Conservation (phyloP, 2,113 vertebrate genomes). For the Australoheros scitulus region DNA sequence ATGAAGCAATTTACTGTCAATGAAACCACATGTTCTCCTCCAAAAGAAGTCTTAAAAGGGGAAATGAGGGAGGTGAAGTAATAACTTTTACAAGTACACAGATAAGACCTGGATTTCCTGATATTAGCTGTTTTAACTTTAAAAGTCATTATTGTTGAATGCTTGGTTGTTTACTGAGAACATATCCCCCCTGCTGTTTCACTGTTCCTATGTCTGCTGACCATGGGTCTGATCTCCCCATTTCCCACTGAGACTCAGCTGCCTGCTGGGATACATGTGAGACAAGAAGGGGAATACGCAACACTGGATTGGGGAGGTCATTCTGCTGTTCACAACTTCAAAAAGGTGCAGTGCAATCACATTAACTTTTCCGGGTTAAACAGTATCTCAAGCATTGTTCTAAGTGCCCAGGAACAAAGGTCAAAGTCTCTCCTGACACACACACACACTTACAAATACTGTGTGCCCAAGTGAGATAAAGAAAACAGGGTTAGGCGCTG, state of each 20-base stretch:
- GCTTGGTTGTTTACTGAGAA: constrained; percentile 8
- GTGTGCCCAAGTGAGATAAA: constrained; percentile 59
- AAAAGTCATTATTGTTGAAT: not conserved
- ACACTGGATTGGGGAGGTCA: not conserved
- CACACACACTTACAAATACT: not conserved
- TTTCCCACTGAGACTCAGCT: constrained; percentile 23
- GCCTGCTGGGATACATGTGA: constrained; percentile 24
- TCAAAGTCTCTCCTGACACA: constrained; percentile 28
- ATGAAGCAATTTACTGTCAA: constrained; percentile 19
- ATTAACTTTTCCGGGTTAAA: constrained; percentile 31
- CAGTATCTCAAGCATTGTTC: not conserved
- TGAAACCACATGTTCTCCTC: constrained; percentile 19
- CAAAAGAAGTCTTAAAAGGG: not conserved
- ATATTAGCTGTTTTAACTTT: not conserved
- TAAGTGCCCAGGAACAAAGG: constrained; percentile 30
- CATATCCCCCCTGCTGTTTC: constrained; percentile 23
- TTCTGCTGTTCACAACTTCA: not conserved
- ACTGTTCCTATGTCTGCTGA: not conserved
- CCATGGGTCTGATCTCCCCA: not conserved
- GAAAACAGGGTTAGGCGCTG: constrained; percentile 60
- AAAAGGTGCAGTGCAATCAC: constrained; percentile 3
- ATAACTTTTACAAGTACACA: not conserved
- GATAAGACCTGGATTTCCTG: not conserved
- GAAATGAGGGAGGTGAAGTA: not conserved
- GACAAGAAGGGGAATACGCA: constrained; percentile 42